A percentile compares a stretch with the other conserved stretches of the same genome.
Conservation (phyloP, 2,797 vertebrate species). For the Tenualosa thibaudeaui region DNA sequence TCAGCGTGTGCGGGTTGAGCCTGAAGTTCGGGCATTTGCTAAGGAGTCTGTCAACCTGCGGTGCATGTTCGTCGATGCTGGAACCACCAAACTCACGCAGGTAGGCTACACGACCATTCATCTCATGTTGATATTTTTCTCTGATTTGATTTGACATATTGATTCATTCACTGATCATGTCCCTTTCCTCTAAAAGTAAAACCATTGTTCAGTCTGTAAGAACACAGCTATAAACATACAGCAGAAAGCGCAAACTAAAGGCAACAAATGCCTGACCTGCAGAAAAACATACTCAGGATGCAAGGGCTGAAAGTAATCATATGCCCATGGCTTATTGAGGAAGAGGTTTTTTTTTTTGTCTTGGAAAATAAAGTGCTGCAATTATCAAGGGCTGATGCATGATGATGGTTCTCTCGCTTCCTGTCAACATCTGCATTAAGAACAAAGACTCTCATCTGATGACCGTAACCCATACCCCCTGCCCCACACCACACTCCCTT, state of each 20-base stretch:
- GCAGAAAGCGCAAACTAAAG: not conserved
- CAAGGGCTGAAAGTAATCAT: not conserved
- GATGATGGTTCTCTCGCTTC: not conserved
- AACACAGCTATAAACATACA: not conserved
- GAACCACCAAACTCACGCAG: constrained; percentile 74
- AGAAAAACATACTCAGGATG: not conserved
- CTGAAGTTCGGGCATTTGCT: constrained; percentile 74
- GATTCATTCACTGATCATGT: not conserved
- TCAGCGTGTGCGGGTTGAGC: constrained; percentile 75
- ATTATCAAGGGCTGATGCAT: not conserved
- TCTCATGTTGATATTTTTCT: not conserved
- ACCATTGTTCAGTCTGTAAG: not conserved
- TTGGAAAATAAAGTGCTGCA: not conserved
- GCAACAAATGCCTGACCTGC: not conserved
- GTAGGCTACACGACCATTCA: constrained; percentile 44
- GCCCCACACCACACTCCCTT: not conserved
- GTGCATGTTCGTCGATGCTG: constrained; percentile 71
- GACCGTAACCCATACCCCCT: not conserved
- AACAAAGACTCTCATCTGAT: not conserved
- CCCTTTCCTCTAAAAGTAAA: not conserved
- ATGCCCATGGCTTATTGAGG: not conserved
- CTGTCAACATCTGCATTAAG: not conserved
- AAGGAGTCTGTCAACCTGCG: constrained; percentile 71
- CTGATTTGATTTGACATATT: not conserved
- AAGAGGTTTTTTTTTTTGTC: not conserved